Conservation (phyloP, 2,113 vertebrate genomes). For the Phoxinus phoxinus region DNA sequence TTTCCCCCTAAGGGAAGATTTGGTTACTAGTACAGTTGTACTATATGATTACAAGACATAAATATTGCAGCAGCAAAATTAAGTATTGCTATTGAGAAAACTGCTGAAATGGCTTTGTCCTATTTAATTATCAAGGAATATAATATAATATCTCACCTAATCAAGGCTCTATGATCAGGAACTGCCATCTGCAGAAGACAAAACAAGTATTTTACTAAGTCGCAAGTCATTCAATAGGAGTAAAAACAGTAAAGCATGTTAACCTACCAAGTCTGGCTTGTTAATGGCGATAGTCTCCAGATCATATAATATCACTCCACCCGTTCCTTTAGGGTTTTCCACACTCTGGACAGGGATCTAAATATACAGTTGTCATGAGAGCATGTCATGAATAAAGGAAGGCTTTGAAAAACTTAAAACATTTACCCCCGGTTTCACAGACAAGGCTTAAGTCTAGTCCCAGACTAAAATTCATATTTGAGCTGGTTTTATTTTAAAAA, state of each 20-base stretch:
- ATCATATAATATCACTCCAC: not conserved
- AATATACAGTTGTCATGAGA: not conserved
- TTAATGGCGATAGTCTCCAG: not conserved
- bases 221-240: not conserved
- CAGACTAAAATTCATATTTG: no score
- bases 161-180: not conserved
- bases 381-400: no score
- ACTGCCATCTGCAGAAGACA: not conserved
- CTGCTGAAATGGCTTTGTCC: no score
- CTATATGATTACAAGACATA: no score
- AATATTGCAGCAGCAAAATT: no score
- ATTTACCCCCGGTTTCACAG: no score
- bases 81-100: no score
- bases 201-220: not conserved
- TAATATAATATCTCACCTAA: no score
- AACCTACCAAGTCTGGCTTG: not conserved
- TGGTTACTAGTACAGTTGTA: no score
- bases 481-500: no score
- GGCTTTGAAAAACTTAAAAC: no score
- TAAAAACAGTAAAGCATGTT: not conserved
- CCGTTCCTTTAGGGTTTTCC: not conserved
- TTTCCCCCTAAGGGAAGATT: not conserved
- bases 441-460: no score
- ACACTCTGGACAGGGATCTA: constrained; percentile 25
- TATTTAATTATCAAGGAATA: not conserved